A percentile compares a stretch with the other conserved stretches of the same genome.
Conservation (phyloP, 1,140 invertebrate genomes). For the Pogonognathellus flavescens region DNA sequence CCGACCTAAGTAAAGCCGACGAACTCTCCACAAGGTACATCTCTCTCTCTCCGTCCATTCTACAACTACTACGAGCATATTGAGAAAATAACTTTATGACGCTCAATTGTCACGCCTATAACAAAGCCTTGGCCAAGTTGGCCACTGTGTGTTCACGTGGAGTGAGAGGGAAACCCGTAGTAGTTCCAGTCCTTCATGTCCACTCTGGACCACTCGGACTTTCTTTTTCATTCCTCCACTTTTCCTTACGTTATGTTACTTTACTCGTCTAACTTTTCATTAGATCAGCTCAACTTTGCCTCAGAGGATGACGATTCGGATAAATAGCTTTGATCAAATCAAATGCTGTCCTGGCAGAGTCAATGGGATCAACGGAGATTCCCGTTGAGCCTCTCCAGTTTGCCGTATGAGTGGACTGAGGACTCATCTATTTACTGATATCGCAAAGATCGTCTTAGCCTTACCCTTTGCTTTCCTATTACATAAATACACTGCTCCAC, state of each 20-base stretch:
- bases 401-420: conserved; percentile 55
- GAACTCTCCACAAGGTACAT: not conserved
- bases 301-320: conserved; percentile 59
- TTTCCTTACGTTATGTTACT: not conserved
- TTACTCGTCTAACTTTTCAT: conserved; percentile 58
- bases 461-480: not conserved
- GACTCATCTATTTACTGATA: conserved; percentile 45
- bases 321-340: conserved; percentile 64
- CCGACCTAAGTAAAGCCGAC: too few species aligned
- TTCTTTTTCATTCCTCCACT: not conserved
- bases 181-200: not conserved
- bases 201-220: not conserved
- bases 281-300: conserved; percentile 58
- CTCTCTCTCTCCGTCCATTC: not conserved
- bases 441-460: conserved; percentile 27
- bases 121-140: conserved; percentile 45
- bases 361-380: conserved; percentile 65
- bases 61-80: conserved; percentile 6
- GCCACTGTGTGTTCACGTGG: not conserved
- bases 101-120: conserved; percentile 58
- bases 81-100: conserved; percentile 62
- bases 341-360: conserved; percentile 52
- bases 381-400: conserved; percentile 48
- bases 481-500: too few species aligned
- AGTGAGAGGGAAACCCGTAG: too few species aligned